Evolutionary conservation across 2,888 invertebrate genomes (phyloP).

Genomic region (Eupithecia inturbata): DNA sequence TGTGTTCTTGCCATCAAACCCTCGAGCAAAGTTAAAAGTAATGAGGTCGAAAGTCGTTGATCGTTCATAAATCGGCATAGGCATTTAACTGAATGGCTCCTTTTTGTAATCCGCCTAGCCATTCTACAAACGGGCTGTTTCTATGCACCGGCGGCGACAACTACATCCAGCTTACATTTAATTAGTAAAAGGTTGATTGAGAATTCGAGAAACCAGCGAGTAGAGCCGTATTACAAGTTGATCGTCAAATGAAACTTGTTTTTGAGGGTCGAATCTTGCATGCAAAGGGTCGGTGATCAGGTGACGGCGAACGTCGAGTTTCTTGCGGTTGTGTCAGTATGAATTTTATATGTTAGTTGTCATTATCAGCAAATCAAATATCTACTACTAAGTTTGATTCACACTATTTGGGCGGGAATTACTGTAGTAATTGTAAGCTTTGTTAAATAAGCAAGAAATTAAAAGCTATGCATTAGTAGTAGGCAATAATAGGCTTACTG

Average conservation of each 20-base stretch:
- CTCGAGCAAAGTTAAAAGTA: not conserved
- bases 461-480: not conserved
- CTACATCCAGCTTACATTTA: not conserved
- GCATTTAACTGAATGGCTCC: not conserved
- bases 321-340: slow-evolving; percentile 12
- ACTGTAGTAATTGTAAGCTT: not conserved
- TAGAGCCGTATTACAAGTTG: slow-evolving; percentile 31
- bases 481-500: not conserved
- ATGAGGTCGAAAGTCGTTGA: not conserved
- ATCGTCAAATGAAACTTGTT: slow-evolving; percentile 61
- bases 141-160: not conserved
- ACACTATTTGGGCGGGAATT: not conserved
- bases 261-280: slow-evolving; percentile 55
- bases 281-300: slow-evolving; percentile 49
- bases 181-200: slow-evolving; percentile 20
- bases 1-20: not conserved
- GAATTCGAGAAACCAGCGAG: slow-evolving; percentile 18
- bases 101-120: not conserved
- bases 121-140: not conserved
- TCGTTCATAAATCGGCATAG: not conserved
- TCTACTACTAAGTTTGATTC: slow-evolving; percentile 9
- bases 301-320: slow-evolving; percentile 22
- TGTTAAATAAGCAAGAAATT: not conserved
- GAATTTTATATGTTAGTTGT: slow-evolving; percentile 5
- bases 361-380: slow-evolving; percentile 2